Percentiles rank a stretch among this genome's conserved stretches.
These are phyloP conservation scores for Nothocercus nigrocapillus DNA, from an alignment of 2,113 vertebrate species.

Conservation along the genomic window DNA sequence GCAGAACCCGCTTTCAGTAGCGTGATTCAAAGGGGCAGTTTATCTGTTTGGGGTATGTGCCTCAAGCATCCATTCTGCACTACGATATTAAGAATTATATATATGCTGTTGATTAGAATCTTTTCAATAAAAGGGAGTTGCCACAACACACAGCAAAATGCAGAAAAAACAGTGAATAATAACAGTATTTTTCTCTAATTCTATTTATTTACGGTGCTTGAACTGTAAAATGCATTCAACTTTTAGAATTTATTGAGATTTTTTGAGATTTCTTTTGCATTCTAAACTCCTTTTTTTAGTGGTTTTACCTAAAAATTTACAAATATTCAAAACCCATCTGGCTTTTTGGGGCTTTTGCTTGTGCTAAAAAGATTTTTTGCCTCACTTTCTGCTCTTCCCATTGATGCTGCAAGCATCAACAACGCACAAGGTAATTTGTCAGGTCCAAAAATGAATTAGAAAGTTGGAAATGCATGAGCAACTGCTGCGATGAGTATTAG, in stretches of 20 bases:
- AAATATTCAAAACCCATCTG: background rate
- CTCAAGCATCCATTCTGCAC: background rate
- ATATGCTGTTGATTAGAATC: background rate
- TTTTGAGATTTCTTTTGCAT: background rate
- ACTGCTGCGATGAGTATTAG: background rate
- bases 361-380: background rate
- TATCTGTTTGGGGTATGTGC: background rate
- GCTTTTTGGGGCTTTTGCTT: background rate
- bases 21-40: background rate
- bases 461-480: conserved; percentile 12
- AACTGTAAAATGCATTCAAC: background rate
- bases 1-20: background rate
- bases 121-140: background rate
- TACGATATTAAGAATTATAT: background rate
- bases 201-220: background rate
- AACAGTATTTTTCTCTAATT: background rate
- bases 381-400: background rate
- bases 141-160: background rate
- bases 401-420: background rate
- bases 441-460: background rate
- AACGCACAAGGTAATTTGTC: background rate
- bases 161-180: background rate
- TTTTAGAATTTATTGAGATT: background rate
- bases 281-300: background rate
- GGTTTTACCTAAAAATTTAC: background rate